Evolutionary conservation across 2,113 vertebrate genomes (phyloP).

Genomic region (Recurvirostra avosetta): DNA sequence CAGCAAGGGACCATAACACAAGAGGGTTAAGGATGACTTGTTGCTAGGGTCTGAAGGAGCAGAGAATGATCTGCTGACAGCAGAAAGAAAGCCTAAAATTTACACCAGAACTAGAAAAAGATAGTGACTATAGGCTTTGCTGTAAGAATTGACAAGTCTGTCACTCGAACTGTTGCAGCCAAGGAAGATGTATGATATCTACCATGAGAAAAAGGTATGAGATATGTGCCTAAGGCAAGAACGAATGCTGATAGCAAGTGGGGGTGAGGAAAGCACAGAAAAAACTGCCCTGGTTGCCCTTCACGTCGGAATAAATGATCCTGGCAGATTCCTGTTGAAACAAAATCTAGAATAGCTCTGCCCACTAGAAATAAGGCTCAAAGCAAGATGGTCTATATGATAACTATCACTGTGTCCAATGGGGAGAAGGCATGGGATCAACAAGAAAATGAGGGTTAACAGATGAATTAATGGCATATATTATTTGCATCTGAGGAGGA

Average conservation of each 20-base stretch:
- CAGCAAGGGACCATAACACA: not conserved
- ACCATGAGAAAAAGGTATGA: not conserved
- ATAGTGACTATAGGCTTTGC: not conserved
- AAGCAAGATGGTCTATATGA: not conserved
- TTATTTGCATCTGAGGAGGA: not conserved
- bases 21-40: not conserved
- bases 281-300: not conserved
- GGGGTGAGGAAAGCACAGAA: not conserved
- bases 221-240: not conserved
- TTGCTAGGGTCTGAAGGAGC: not conserved
- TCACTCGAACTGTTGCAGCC: not conserved
- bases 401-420: not conserved
- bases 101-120: not conserved
- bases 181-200: not conserved
- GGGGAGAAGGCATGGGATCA: not conserved
- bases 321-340: not conserved
- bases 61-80: not conserved
- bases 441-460: not conserved
- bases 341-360: not conserved
- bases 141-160: not conserved
- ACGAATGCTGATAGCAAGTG: not conserved
- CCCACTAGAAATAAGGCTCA: not conserved
- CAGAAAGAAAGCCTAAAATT: not conserved
- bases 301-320: not conserved
- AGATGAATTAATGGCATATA: not conserved